Conservation (phyloP, 2,113 vertebrate genomes). For the Phocoena sinus region DNA sequence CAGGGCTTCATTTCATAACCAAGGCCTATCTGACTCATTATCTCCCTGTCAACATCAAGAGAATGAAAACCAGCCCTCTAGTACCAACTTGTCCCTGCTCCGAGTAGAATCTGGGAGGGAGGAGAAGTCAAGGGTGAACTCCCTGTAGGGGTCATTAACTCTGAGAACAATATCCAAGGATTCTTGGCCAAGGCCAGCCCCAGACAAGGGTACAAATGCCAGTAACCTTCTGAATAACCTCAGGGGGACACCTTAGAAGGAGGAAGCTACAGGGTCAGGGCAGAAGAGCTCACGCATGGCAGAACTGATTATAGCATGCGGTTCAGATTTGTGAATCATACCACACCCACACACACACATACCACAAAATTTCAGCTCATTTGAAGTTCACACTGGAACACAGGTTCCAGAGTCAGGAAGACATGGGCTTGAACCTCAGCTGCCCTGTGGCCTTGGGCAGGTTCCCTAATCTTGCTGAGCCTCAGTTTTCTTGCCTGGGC, state of each 20-base stretch:
- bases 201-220: not conserved
- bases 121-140: constrained; percentile 26
- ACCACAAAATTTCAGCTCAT: too few species aligned
- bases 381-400: not conserved
- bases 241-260: not conserved
- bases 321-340: not conserved
- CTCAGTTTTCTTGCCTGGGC: not conserved
- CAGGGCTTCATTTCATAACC: constrained; percentile 69
- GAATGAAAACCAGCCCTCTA: constrained; percentile 67
- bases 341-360: too few species aligned
- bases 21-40: constrained; percentile 70
- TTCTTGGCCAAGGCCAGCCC: not conserved
- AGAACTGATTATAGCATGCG: not conserved
- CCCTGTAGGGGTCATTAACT: constrained; percentile 38
- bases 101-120: not conserved
- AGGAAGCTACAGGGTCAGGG: not conserved
- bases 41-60: constrained; percentile 58
- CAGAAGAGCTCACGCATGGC: not conserved
- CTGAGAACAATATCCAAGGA: not conserved
- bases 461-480: not conserved
- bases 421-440: not conserved
- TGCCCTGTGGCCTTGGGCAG: not conserved
- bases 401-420: not conserved
- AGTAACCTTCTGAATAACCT: not conserved
- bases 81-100: constrained; percentile 53